Base-by-base conservation (phyloP, 2,888 invertebrate genomes). In the Seira ritae region DNA sequence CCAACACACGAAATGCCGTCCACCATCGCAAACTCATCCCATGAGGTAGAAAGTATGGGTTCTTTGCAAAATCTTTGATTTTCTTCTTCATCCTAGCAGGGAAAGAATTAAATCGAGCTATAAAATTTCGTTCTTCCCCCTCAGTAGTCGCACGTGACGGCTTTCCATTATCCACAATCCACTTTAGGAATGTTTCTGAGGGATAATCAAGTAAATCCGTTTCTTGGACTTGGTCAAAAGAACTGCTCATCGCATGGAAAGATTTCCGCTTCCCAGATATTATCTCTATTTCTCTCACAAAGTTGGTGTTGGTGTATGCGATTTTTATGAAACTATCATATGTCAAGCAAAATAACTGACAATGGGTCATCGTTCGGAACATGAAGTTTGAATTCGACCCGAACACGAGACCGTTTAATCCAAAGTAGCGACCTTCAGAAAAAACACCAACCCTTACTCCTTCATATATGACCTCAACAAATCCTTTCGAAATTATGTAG, bases 401-500 rank as follows among this genome's bases (percentile, higher is more conserved):
- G 22, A 70, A 69, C 3, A 88, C 67, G 1, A 89, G 79, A 12
- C 89, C 89, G 37, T 72, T 75, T 12, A 88, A 50, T 0, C 89
- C 89, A 84, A 89, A 87, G 67, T 87, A 89, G 22, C 87, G 80
- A n/a, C 87, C 87, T 78, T 84, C 84, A 0, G 80, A 68, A 66
- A 88, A 80, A 1, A 85, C 72, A 12, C 86, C 88, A 62, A 88
- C 37, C 4, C 17, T n/a, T 20, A 80, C 70, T 10, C 72, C 73
- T 17, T 84, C 55, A n/a, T 75, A 72, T 37, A 78, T 42, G 0
- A 85, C 81, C 85, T 88, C 80, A 20, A 86, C 85, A 71, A 65
- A 85, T 20, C 89, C 89, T 67, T 88, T 87, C 10, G 85, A 85
- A 70, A 89, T 87, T 2, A 89, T 87, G 62, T 87, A 88, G 2